Conservation (phyloP, 2,888 invertebrate species). For the Orthosia gracilis region DNA sequence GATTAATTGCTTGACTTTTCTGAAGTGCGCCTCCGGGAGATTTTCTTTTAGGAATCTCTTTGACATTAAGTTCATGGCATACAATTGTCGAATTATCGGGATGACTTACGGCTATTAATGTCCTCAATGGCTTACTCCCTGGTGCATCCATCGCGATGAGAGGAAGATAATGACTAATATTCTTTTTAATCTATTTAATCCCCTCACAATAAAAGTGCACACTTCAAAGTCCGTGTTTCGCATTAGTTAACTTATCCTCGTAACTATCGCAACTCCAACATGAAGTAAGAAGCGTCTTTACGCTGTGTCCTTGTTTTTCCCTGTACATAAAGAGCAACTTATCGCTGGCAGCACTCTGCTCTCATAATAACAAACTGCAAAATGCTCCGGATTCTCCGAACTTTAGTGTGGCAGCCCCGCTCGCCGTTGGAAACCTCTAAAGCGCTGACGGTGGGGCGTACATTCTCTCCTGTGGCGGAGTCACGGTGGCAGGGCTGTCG, state of each 20-base stretch:
- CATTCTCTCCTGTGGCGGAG: conserved; percentile 85
- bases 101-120: background rate
- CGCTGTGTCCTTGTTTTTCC: conserved; percentile 78
- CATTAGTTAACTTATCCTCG: conserved; percentile 64
- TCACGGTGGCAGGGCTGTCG: conserved; percentile 86
- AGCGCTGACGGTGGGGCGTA: conserved; percentile 87
- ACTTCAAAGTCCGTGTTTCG: conserved; percentile 48
- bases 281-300: conserved; percentile 67
- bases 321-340: conserved; percentile 84
- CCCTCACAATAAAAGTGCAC: conserved; percentile 25
- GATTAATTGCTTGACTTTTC: conserved; percentile 85
- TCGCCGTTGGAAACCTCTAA: conserved; percentile 85
- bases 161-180: background rate
- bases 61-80: conserved; percentile 51
- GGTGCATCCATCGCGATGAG: background rate
- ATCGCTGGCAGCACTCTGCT: conserved; percentile 81
- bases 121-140: background rate
- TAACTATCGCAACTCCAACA: conserved; percentile 64
- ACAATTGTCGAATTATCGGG: conserved; percentile 56
- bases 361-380: conserved; percentile 88
- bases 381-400: conserved; percentile 88
- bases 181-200: conserved; percentile 1
- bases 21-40: conserved; percentile 75
- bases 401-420: conserved; percentile 84
- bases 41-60: conserved; percentile 70